Evolutionary conservation across 2,888 invertebrate genomes (phyloP), one percentile per base, ranked within the genome.

Genomic region (Acanthacorydalis orientalis): DNA sequence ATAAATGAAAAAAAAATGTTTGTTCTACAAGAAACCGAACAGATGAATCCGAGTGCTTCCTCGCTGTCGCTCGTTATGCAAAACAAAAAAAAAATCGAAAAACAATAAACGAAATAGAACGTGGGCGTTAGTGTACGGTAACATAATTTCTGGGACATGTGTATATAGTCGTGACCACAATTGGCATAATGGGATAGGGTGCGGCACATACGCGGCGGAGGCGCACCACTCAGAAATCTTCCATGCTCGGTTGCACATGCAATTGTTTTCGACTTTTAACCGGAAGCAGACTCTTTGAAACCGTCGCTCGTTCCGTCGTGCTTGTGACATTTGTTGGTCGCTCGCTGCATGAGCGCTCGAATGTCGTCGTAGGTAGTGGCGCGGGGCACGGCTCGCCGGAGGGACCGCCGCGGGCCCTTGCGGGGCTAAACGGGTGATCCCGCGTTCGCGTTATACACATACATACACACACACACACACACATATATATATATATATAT

Each of bases 231-330:
- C 40, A 46, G 46, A 46, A 60, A 60, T 60, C 59, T 60, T 60
- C 60, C 59, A 56, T 59, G 61, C 60, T 57, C 54, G 58, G 60
- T 52, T 61, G 61, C 56, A 53, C 54, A 53, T 50, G 54, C 60
- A 57, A 61, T 61, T 61, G 61, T 61, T 60, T 59, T 56, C 46
- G 46, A 46, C 46, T 46, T 46, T 46, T 46, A 46, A 56, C 59
- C 61, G 62, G 62, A 62, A 61, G 57, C 56, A 57, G 48, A 45
- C 57, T 57, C 57, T 62, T 59, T 57, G 57, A 60, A 57, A 60
- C 57, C 61, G 60, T 60, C 60, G 59, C 61, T 58, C 52, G 51
- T 48, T 49, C 51, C 51, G 54, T 53, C 51, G 53, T 51, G 52
- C 52, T 48, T 44, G 52, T 51, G 43, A 43, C 43, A 43, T 43